Conservation (phyloP, 2,797 vertebrate genomes). For the Myotis pilosus region DNA sequence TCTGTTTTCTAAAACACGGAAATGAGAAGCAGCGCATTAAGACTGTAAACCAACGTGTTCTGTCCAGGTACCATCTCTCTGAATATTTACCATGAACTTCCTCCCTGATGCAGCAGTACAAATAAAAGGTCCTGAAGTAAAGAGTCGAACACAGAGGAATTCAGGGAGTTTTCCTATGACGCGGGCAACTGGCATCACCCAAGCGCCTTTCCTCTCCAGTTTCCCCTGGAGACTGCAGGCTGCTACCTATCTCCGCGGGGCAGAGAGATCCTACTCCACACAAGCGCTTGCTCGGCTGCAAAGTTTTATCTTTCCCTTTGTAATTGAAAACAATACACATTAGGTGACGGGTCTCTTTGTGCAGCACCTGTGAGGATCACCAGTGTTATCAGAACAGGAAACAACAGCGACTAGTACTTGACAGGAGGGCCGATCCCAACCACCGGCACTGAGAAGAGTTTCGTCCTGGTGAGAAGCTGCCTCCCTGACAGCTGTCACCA, state of each 20-base stretch:
- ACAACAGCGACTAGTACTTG: too few relatives aligned
- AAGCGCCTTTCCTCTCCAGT: background rate
- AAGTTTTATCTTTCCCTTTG: background rate
- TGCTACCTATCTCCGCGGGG: background rate
- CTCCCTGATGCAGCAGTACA: background rate
- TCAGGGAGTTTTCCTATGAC: background rate
- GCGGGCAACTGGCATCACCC: accelerated
- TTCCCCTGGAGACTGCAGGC: background rate
- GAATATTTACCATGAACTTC: background rate
- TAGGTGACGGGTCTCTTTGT: background rate
- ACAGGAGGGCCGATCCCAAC: background rate
- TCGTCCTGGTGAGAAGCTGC: background rate
- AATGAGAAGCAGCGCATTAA: background rate
- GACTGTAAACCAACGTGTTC: background rate
- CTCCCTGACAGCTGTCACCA: background rate
- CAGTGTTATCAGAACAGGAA: background rate
- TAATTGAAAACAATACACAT: background rate
- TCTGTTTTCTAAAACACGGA: background rate
- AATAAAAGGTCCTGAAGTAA: background rate
- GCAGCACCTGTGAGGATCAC: background rate
- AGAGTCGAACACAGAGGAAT: background rate
- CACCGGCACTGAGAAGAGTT: background rate
- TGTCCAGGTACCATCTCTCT: background rate
- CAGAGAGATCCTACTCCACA: background rate
- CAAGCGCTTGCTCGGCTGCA: background rate